Base-by-base conservation (phyloP, 2,797 vertebrate species). In the Molossus alvarezi region DNA sequence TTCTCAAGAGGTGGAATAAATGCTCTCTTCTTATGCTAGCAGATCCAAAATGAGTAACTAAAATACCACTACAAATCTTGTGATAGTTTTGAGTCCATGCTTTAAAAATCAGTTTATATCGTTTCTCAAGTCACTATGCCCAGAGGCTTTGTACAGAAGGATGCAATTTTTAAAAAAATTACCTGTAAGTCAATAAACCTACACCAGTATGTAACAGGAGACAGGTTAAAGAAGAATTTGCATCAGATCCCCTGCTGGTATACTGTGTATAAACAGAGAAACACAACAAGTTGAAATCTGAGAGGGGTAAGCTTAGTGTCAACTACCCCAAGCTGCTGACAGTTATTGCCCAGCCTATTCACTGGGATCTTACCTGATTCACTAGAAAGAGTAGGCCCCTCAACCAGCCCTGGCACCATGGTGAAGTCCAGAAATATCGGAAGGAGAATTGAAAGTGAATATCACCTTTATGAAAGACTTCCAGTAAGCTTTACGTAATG, bases 91-190 rank as follows among this genome's bases (percentile, higher is more conserved):
- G 15, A 79, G 64, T 64, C 29, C n/a, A 65, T 55, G n/a, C 51
- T 64, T 91, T 91, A 73, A 83, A 94, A 90, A 86, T 86, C 12
- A 76, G 41, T 72, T 92, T 23, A 53, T 51, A 51, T 48, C 83
- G 11, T 83, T 94, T 89, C 58, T 89, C 48, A 95, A 89, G 51
- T 89, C 37, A 88, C 14, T 55, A 10, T 79, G 25, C n/a, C 51
- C 69, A 88, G 45, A 91, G 53, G 13, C 21, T 88, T 85, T 91
- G n/a, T 41, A 77, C 6, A 14, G 53, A 88, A 84, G 5, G 29
- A 65, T 81, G 18, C 5, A 84, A 88, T 86, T 85, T 67, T 62
- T 88, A 64, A 80, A n/a, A 48, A 88, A 91, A 85, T 81, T 72
- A 25, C 15, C 95, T 58, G 76, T 83, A 92, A 87, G 29, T 21